Evolutionary conservation across 2,888 invertebrate genomes (phyloP), one percentile per base, ranked within the genome.

Genomic region (Stenolophus ochropezus): DNA sequence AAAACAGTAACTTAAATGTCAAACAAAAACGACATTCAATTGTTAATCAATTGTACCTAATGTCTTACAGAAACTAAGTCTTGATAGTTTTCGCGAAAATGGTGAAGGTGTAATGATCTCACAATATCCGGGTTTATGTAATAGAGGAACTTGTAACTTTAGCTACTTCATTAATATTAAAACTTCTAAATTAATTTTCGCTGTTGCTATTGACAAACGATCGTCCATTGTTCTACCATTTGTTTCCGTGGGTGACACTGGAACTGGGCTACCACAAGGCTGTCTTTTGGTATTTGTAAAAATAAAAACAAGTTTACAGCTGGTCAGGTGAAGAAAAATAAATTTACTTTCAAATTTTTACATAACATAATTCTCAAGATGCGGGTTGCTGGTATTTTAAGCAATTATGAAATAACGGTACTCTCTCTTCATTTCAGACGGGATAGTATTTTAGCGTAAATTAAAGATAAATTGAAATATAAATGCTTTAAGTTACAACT

Each of bases 321-420:
- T 8, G 16, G 33, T 2, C 61, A 27, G 14, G 61, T 25, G 23
- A 16, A 4, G 65, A 33, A 69, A 69, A 33, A 69, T 69, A 69
- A 33, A 33, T 33, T 33, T 69, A 69, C 65, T 69, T 69, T 69
- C 65, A 69, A 69, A 69, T 69, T 69, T 65, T 69, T 69, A 33
- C 33, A 69, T 69, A 69, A 69, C 20, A 69, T 69, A 69, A 69
- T 33, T 69, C 18, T 14, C 2, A 69, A 5, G 16, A 14, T 61
- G 61, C 23, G 61, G 27, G 65, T 33, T 18, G 65, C 18, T 18
- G 65, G 18, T 69, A 33, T 69, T 61, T 61, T 33, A 11, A 27
- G 6, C 16, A 69, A 69, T 69, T 69, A 69, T 33, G 33, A 33
- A 27, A 69, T 69, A 69, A 18, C 33, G 65, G 65, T n/a, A 33